Evolutionary conservation across 2,888 invertebrate species (phyloP).

Genomic region (Ypsolopha sequella): DNA sequence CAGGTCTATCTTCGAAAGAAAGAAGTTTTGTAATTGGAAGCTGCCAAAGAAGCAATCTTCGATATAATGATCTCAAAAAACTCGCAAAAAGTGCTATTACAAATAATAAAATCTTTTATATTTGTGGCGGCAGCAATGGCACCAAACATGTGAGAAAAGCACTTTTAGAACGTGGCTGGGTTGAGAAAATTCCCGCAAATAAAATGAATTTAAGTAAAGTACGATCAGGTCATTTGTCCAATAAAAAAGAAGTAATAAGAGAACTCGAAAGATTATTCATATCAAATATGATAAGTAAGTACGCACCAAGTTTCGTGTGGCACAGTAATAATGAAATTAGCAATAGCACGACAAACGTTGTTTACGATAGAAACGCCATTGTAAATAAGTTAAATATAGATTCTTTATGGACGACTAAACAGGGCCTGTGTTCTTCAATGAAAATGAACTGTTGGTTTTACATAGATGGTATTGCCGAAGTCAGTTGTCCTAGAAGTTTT

Average conservation of each 20-base stretch:
- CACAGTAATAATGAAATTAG: slow-evolving; percentile 26
- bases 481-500: slow-evolving; percentile 81
- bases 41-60: slow-evolving; percentile 33
- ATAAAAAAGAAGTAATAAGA: slow-evolving; percentile 26
- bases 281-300: slow-evolving; percentile 49
- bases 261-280: slow-evolving; percentile 50
- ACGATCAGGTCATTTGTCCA: slow-evolving; percentile 26
- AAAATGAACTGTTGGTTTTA: slow-evolving; percentile 75
- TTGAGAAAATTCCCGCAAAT: slow-evolving; percentile 73
- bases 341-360: slow-evolving; percentile 16
- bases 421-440: slow-evolving; percentile 64
- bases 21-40: slow-evolving; percentile 40
- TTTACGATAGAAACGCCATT: slow-evolving; percentile 30
- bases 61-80: slow-evolving; percentile 43
- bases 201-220: slow-evolving; percentile 49
- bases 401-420: slow-evolving; percentile 53
- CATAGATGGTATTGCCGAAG: slow-evolving; percentile 71
- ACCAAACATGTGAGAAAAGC: slow-evolving; percentile 56
- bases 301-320: slow-evolving; percentile 50
- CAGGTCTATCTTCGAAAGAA: slow-evolving; percentile 45
- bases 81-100: slow-evolving; percentile 59
- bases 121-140: slow-evolving; percentile 62
- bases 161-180: slow-evolving; percentile 76
- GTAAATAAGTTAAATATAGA: slow-evolving; percentile 48
- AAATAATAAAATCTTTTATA: slow-evolving; percentile 64